Conservation (phyloP, 2,113 vertebrate genomes). For the Edolisoma coerulescens region DNA sequence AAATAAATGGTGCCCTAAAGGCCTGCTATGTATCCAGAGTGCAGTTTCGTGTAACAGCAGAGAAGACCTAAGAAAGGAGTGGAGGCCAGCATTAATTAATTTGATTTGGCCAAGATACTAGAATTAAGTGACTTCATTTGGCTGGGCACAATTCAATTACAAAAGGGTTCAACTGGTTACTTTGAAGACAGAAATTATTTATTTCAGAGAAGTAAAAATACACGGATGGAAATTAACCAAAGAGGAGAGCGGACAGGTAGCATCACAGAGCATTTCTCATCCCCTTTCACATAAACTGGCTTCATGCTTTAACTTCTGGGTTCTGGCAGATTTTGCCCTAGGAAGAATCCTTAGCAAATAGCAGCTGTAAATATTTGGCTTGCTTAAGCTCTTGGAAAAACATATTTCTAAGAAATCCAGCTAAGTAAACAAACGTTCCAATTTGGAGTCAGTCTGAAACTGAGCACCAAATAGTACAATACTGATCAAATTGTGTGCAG, state of each 20-base stretch:
- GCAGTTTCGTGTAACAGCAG: neutral
- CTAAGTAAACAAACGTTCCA: neutral
- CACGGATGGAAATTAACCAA: neutral
- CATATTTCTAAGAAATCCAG: neutral
- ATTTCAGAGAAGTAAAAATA: neutral
- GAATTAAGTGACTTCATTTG: constrained; percentile 19
- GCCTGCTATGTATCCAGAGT: neutral
- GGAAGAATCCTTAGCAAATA: neutral
- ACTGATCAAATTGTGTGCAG: neutral
- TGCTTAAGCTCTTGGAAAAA: neutral
- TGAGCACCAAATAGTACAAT: neutral
- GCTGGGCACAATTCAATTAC: neutral
- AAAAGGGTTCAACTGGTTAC: neutral
- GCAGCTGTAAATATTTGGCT: neutral
- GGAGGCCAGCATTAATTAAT: constrained; percentile 12
- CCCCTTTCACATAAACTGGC: neutral
- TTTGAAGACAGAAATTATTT: neutral
- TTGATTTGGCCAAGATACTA: neutral
- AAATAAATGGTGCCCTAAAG: neutral
- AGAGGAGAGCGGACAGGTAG: neutral
- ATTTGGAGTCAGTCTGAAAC: neutral
- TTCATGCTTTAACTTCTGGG: neutral
- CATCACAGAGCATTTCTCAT: neutral
- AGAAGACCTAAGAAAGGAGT: neutral
- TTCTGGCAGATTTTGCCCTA: neutral